Evolutionary conservation across 2,888 invertebrate genomes (phyloP).

Genomic region (Archaeoteleia sp.): DNA sequence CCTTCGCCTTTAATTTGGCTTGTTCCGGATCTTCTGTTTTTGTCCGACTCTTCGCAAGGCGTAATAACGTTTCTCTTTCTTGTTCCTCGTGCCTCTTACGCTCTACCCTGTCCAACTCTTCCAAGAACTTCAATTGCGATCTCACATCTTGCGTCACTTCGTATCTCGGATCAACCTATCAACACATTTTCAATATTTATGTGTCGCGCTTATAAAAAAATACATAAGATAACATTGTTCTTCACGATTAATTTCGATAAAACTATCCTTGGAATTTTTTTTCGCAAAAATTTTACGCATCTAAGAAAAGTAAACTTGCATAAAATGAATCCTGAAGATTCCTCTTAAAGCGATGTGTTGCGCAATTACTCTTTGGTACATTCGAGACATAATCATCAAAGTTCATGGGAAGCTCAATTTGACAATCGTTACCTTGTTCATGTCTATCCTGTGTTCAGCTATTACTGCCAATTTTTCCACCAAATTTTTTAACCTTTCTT

Average conservation of each 20-base stretch:
- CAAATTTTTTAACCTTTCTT: slow-evolving; percentile 93
- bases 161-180: slow-evolving; percentile 88
- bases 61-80: slow-evolving; percentile 93
- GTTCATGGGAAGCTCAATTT: too few species aligned
- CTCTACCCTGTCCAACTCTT: slow-evolving; percentile 96
- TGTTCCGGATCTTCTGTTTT: slow-evolving; percentile 99
- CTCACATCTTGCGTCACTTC: slow-evolving; percentile 93
- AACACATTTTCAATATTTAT: too few species aligned
- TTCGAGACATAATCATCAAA: too few species aligned
- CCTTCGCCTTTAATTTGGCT: slow-evolving; percentile 96
- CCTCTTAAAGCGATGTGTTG: too few species aligned
- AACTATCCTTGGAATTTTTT: too few species aligned
- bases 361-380: too few species aligned
- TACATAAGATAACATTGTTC: too few species aligned
- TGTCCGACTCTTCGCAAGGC: slow-evolving; percentile 96
- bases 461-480: slow-evolving; percentile 93
- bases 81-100: slow-evolving; percentile 95
- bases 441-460: slow-evolving; percentile 96
- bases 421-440: slow-evolving; percentile 91
- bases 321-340: too few species aligned
- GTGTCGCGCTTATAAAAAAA: too few species aligned
- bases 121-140: slow-evolving; percentile 96
- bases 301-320: too few species aligned
- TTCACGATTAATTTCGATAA: too few species aligned
- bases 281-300: too few species aligned